Conservation (phyloP, 2,888 invertebrate species). For the Hermaeophaga mercurialis region DNA sequence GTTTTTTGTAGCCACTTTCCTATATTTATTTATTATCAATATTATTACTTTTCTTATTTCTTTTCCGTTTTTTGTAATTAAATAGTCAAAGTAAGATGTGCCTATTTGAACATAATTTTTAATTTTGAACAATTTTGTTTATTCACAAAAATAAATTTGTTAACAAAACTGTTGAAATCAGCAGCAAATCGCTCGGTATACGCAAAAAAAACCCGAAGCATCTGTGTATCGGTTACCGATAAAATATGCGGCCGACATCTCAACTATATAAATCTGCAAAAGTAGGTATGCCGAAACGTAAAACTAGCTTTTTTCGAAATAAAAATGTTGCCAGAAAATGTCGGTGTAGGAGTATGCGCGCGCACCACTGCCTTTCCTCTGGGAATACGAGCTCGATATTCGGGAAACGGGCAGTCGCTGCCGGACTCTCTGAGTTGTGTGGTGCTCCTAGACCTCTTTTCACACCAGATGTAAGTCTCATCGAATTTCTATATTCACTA, state of each 20-base stretch:
- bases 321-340: conserved; percentile 37
- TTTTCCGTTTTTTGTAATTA: no score
- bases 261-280: conserved; percentile 23
- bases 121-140: no score
- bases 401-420: conserved; percentile 52
- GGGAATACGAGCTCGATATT: conserved; percentile 36
- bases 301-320: conserved; percentile 37
- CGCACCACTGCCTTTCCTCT: conserved; percentile 37
- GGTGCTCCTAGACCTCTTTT: conserved; percentile 58
- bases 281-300: conserved; percentile 32
- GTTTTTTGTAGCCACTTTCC: no score
- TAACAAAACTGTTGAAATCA: no score
- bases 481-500: no score
- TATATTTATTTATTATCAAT: no score
- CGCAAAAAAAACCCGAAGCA: no score
- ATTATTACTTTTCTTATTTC: no score
- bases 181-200: no score
- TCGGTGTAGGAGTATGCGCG: conserved; percentile 40
- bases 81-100: no score
- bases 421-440: conserved; percentile 59
- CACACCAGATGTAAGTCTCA: conserved; percentile 54
- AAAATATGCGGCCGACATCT: neutral
- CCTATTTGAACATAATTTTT: no score
- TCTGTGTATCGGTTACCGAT: neutral
- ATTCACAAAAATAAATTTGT: no score